Percentiles rank a stretch among this genome's conserved stretches.
Conservation (phyloP, 1,140 invertebrate species). For the Pseudomyrmex flavicornis region DNA sequence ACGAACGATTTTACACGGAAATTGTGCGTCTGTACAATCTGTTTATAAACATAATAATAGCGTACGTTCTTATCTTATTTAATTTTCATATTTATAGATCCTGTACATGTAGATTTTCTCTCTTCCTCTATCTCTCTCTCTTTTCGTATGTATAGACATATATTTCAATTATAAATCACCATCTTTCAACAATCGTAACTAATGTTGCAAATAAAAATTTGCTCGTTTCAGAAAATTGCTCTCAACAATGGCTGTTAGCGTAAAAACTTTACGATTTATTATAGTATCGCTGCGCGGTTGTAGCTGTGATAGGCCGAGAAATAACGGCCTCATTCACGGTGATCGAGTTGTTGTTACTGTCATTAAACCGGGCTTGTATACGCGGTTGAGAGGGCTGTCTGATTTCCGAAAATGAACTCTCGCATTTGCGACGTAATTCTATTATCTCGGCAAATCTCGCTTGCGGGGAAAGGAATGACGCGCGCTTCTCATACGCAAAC, state of each 20-base stretch:
- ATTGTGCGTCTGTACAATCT: too few species aligned
- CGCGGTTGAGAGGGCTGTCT: background rate
- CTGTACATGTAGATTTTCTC: too few species aligned
- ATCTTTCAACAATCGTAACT: background rate
- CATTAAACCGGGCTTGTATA: background rate
- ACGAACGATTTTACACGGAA: too few species aligned
- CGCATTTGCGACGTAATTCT: constrained; percentile 59
- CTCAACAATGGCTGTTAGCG: background rate
- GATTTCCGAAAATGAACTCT: constrained; percentile 59
- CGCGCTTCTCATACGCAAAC: constrained; percentile 4
- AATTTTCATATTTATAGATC: too few species aligned
- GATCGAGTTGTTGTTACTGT: constrained; percentile 21
- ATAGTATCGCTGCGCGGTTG: constrained; percentile 6
- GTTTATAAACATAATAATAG: too few species aligned
- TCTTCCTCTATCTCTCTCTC: too few species aligned
- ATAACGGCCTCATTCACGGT: background rate
- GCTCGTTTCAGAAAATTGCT: background rate
- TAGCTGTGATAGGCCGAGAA: background rate
- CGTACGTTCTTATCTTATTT: too few species aligned
- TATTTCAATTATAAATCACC: too few species aligned
- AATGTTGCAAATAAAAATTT: constrained; percentile 2
- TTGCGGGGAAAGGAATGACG: background rate
- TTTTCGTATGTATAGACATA: too few species aligned
- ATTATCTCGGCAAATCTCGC: constrained; percentile 40
- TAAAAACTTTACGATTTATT: constrained; percentile 25